Evolutionary conservation across 2,888 invertebrate genomes (phyloP).

Genomic region (Agriopis marginaria): DNA sequence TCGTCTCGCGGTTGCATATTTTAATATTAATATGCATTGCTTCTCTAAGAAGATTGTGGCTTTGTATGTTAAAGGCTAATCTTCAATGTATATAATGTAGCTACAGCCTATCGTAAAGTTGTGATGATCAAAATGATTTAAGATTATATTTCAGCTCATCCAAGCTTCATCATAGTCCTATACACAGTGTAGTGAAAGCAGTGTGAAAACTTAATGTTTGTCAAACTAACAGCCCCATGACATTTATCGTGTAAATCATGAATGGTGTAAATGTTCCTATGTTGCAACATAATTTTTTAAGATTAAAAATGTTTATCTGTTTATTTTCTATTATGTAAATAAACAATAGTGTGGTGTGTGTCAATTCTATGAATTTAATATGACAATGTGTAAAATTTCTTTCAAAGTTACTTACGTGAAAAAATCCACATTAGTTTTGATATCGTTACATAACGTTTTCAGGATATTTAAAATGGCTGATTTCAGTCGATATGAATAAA

Average conservation of each 20-base stretch:
- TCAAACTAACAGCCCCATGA: conserved; percentile 28
- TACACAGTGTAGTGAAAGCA: conserved; percentile 31
- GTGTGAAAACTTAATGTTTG: conserved; percentile 28
- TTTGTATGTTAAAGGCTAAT: not conserved
- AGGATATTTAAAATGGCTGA: not conserved
- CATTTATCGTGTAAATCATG: conserved; percentile 12
- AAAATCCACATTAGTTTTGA: not conserved
- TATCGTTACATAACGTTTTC: not conserved
- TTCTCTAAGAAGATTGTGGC: not conserved
- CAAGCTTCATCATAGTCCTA: not conserved
- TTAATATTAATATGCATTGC: conserved; percentile 46
- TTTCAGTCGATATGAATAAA: not conserved
- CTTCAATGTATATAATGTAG: not conserved
- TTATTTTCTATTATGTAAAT: not conserved
- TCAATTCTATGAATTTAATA: not conserved
- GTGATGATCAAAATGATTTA: not conserved
- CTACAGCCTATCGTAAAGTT: not conserved
- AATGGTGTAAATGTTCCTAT: conserved; percentile 14
- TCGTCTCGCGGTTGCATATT: conserved; percentile 42
- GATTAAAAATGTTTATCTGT: not conserved
- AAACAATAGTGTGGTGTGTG: not conserved
- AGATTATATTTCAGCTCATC: not conserved
- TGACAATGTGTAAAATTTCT: too few relatives aligned
- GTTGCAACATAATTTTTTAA: not conserved
- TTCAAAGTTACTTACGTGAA: not conserved